Base-by-base conservation (phyloP, 1,140 invertebrate genomes). In the Apis cerana region DNA sequence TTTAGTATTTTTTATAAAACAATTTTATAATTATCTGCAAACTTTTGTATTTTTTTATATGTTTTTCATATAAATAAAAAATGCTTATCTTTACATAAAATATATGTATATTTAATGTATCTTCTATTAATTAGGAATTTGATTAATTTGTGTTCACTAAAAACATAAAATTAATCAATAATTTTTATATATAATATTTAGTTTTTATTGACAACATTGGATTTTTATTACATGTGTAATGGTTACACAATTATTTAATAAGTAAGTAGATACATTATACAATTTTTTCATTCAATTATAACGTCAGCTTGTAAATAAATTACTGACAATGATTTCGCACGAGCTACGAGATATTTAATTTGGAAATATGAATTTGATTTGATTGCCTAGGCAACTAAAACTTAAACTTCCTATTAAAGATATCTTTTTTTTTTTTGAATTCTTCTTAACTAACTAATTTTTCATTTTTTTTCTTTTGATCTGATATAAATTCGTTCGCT, bases 121-220 rank as follows among this genome's bases (percentile, higher is more conserved):
- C 17, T 33, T 21, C 1, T 33, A 21, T 13, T 21, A 21, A 27
- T 77, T 43, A 54, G 33, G 2, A 23, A 33, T 33, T 43, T 43
- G 48, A 70, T 52, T 0, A 43, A 21, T 52, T 23, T 23, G n/a
- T 8, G 12, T 72, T 4, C 5, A 43, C 19, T 50, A 19, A n/a
- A 48, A 23, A 3, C 8, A 12, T 11, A 2, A 59, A 12, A 21
- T 67, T 19, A 3, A 62, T 56, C 9, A 7, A 59, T 15, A 9
- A 12, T 82, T 71, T 76, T 70, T 82, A 58, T 78, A 78, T 78
- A 85, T 89, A 90, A 85, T 89, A 89, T 89, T 90, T 90, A 89
- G 88, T 88, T 91, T 91, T 92, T 92, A 92, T 92, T 92, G 91
- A 92, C 90, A 92, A 92, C 91, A 92, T 92, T 91, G 90, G 88